phyloP scores from a whole-genome alignment of 2,113 vertebrate genomes.

The Isichthys henryi region DNA sequence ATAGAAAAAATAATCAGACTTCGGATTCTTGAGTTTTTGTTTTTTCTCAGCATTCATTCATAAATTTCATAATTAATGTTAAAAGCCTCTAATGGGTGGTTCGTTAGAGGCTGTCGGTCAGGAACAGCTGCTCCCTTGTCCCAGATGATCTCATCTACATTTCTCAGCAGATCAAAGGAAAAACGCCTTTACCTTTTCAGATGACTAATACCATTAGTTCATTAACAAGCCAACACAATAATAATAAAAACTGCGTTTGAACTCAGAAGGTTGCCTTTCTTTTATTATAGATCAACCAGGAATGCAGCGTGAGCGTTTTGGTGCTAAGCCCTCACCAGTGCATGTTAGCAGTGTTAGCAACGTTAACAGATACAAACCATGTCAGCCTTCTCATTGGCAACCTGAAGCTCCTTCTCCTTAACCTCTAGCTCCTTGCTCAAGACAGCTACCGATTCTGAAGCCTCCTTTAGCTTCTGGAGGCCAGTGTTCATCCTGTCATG shows the following conservation, averaged over 20 bases:
- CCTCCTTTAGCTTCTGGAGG: slow-evolving; percentile 87
- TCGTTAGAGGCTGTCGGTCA: neutral
- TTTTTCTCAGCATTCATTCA: neutral
- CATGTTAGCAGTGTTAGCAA: neutral
- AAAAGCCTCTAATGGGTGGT: neutral
- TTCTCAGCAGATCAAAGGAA: neutral
- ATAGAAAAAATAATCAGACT: neutral
- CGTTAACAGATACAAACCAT: slow-evolving; percentile 56
- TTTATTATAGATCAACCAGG: neutral
- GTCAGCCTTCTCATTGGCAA: slow-evolving; percentile 89
- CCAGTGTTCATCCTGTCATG: slow-evolving; percentile 82
- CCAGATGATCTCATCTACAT: neutral
- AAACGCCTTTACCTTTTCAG: neutral
- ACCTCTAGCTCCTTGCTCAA: slow-evolving; percentile 82
- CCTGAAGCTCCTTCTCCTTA: slow-evolving; percentile 85
- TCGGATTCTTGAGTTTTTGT: neutral
- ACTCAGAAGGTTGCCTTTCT: neutral
- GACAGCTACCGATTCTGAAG: slow-evolving; percentile 79
- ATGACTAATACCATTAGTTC: neutral
- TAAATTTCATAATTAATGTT: neutral
- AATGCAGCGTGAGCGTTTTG: neutral
- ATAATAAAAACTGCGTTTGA: neutral
- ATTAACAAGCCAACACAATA: neutral
- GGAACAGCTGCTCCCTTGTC: neutral
- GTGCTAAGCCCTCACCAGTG: neutral